Percentiles rank a stretch among this genome's conserved stretches.
Conservation (phyloP, 92 coral and sea anemone species). For the Montipora capitata region DNA sequence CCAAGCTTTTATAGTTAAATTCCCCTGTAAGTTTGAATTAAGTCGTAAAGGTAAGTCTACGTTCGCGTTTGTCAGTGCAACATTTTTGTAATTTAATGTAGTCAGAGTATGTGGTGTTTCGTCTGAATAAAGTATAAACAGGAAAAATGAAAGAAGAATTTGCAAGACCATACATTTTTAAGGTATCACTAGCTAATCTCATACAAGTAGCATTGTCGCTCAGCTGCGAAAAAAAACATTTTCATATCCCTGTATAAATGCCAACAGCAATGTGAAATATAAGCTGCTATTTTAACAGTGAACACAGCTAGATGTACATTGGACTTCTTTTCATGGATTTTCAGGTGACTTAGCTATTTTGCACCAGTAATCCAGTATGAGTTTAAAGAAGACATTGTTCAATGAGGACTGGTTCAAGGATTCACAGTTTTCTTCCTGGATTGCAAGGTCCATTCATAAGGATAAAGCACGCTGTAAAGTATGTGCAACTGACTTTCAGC, state of each 20-base stretch:
- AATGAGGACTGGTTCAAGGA: constrained; percentile 68
- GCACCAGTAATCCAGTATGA: constrained; percentile 51
- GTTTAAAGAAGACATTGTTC: constrained; percentile 63
- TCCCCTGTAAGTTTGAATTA: constrained; percentile 60
- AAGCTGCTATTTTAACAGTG: constrained; percentile 1
- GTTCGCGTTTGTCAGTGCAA: constrained; percentile 61
- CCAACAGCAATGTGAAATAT: background rate
- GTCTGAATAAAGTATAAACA: constrained; percentile 16
- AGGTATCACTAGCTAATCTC: constrained; percentile 6
- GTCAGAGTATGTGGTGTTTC: constrained; percentile 8
- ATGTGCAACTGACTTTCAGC: constrained; percentile 54
- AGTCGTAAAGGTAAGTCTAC: constrained; percentile 62
- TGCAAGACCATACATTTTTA: too few relatives aligned
- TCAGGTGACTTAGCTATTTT: constrained; percentile 34
- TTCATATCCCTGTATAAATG: constrained; percentile 2
- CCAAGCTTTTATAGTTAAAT: constrained; percentile 62
- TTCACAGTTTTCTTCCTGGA: constrained; percentile 59
- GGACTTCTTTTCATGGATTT: constrained; percentile 4
- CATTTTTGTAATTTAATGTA: constrained; percentile 34
- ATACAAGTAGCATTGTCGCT: constrained; percentile 10
- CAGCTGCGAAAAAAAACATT: background rate
- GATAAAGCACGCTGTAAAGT: constrained; percentile 53
- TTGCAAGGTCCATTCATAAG: constrained; percentile 53
- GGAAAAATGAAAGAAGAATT: background rate
- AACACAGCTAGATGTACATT: background rate